A percentile compares a stretch with the other conserved stretches of the same genome.
Evolutionary conservation across 2,113 vertebrate genomes (phyloP).

Genomic region (Sitta europaea): DNA sequence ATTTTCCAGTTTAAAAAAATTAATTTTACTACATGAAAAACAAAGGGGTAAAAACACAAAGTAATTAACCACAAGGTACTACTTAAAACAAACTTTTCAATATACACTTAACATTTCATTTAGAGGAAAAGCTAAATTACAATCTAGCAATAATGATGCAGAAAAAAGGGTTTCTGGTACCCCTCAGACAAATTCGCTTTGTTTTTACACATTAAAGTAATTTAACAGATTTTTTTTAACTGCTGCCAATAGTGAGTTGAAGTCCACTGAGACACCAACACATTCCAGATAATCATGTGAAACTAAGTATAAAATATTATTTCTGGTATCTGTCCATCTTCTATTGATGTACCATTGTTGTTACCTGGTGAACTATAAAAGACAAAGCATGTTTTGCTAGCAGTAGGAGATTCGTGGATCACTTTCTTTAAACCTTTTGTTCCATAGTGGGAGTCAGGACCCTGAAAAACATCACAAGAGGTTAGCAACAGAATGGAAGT

Average conservation of each 20-base stretch:
- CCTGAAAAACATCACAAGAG: conserved; percentile 69
- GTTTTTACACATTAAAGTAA: conserved; percentile 15
- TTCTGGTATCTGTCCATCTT: conserved; percentile 95
- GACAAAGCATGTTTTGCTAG: conserved; percentile 90
- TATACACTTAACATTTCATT: neutral
- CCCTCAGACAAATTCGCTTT: conserved; percentile 39
- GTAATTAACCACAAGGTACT: neutral
- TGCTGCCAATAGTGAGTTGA: neutral
- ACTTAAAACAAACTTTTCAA: conserved; percentile 16
- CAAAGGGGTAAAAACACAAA: conserved; percentile 12
- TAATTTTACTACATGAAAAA: conserved; percentile 1
- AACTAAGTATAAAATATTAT: conserved; percentile 91
- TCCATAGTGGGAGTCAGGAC: conserved; percentile 93
- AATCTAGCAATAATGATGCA: neutral
- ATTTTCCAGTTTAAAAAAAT: conserved; percentile 50
- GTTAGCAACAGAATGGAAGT: neutral
- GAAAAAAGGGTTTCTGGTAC: conserved; percentile 30
- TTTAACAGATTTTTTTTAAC: conserved; percentile 29
- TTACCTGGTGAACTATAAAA: conserved; percentile 94
- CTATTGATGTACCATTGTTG: conserved; percentile 94
- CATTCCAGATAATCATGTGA: neutral
- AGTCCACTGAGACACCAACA: neutral
- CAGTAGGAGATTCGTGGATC: conserved; percentile 80
- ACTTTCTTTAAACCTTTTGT: conserved; percentile 93
- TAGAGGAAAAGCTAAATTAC: conserved; percentile 42